These are phyloP conservation scores for Cetonia aurata DNA, from an alignment of 2,888 invertebrate genomes.

Conservation along the genomic window DNA sequence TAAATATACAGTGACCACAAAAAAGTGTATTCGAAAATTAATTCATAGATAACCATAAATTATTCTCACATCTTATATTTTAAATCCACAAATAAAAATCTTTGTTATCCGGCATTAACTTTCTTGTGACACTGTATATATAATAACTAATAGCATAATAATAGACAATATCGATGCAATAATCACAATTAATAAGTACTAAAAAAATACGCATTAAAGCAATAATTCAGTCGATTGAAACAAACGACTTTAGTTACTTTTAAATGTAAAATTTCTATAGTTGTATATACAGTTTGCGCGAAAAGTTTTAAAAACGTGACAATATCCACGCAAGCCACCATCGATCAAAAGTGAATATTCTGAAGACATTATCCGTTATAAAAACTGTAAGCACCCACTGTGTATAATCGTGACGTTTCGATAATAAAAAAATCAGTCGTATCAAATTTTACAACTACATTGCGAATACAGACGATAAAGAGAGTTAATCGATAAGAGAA, in stretches of 20 bases:
- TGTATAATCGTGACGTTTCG: no score
- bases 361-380: conserved; percentile 12
- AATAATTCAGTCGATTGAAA: conserved; percentile 17
- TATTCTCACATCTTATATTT: no score
- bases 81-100: no score
- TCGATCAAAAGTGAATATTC: neutral
- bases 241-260: conserved; percentile 36
- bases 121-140: neutral
- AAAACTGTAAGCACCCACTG: no score
- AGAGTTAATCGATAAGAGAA: conserved; percentile 2
- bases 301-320: neutral
- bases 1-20: no score
- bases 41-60: no score
- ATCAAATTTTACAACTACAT: conserved; percentile 12
- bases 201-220: conserved; percentile 17
- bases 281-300: neutral
- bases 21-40: no score
- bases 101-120: no score
- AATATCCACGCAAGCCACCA: no score
- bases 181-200: conserved; percentile 33
- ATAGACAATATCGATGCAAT: conserved; percentile 15
- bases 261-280: conserved; percentile 19
- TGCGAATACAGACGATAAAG: conserved; percentile 2
- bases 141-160: neutral
- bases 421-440: conserved; percentile 15